These are phyloP conservation scores for Argyrosomus regius DNA, from an alignment of 2,797 vertebrate species.

Conservation along the genomic window DNA sequence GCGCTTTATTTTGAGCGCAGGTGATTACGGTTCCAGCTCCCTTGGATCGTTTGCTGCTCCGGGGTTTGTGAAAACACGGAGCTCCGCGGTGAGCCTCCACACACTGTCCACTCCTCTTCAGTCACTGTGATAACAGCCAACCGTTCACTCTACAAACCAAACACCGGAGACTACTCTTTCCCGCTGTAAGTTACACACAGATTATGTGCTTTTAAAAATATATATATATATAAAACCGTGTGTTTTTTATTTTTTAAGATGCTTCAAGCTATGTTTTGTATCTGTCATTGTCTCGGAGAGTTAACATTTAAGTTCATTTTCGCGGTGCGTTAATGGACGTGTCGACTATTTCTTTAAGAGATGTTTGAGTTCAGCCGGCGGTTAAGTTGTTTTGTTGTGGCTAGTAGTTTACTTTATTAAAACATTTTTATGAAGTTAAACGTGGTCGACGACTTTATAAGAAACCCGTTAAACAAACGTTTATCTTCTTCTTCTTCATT, in stretches of 20 bases:
- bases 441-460: neutral
- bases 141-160: constrained; percentile 12
- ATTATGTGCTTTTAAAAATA: neutral
- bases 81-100: constrained; percentile 52
- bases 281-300: constrained; percentile 21
- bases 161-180: constrained; percentile 32
- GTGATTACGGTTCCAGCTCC: constrained; percentile 73
- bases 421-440: constrained; percentile 26
- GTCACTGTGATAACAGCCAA: neutral
- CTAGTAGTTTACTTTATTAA: neutral
- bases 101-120: constrained; percentile 17
- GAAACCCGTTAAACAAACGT: neutral
- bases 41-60: constrained; percentile 52
- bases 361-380: neutral
- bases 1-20: neutral
- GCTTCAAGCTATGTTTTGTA: constrained; percentile 14
- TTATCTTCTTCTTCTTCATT: neutral
- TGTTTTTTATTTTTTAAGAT: neutral
- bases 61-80: constrained; percentile 60
- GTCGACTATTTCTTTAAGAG: neutral
- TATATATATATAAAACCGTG: too few species aligned
- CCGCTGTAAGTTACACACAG: constrained; percentile 56
- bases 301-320: constrained; percentile 27
- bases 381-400: neutral
- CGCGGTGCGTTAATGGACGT: neutral